Percentiles rank a stretch among this genome's conserved stretches.
phyloP scores from a whole-genome alignment of 2,113 vertebrate species.

The Epinephelus cyanopodus region DNA sequence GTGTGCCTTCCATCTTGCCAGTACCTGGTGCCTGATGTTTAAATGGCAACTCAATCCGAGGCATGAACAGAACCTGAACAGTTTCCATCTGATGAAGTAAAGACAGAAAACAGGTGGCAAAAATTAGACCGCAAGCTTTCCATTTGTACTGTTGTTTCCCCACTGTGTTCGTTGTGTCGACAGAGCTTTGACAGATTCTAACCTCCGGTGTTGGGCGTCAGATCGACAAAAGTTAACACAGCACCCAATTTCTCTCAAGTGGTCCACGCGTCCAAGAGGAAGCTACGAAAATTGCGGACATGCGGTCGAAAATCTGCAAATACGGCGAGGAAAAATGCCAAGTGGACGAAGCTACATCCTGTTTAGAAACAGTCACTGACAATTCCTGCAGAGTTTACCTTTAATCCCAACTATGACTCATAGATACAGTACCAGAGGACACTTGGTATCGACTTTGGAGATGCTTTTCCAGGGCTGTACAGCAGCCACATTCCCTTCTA shows the following conservation, averaged over 20 bases:
- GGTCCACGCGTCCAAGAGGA: background rate
- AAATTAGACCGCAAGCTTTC: conserved; percentile 41
- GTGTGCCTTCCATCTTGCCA: conserved; percentile 23
- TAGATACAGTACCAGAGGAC: background rate
- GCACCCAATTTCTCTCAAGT: background rate
- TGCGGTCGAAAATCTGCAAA: background rate
- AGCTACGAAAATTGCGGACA: too few species aligned
- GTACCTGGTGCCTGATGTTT: conserved; percentile 39
- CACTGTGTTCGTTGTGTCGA: conserved; percentile 37
- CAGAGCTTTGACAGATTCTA: conserved; percentile 40
- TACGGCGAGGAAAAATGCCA: too few species aligned
- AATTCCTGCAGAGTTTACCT: too few species aligned
- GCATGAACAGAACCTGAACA: conserved; percentile 42
- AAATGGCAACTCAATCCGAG: conserved; percentile 27
- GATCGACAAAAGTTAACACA: conserved; percentile 5
- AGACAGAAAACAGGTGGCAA: conserved; percentile 56
- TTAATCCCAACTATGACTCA: too few species aligned
- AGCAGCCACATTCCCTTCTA: background rate
- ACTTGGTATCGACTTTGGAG: background rate
- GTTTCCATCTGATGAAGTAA: conserved; percentile 59
- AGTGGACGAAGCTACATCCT: too few species aligned
- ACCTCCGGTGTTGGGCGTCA: background rate
- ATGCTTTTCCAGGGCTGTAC: background rate
- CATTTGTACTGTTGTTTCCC: conserved; percentile 34
- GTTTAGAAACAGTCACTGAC: too few species aligned